A percentile compares a stretch with the other conserved stretches of the same genome.
Evolutionary conservation across 2,797 vertebrate genomes (phyloP).

Genomic region (Syngnathus acus): DNA sequence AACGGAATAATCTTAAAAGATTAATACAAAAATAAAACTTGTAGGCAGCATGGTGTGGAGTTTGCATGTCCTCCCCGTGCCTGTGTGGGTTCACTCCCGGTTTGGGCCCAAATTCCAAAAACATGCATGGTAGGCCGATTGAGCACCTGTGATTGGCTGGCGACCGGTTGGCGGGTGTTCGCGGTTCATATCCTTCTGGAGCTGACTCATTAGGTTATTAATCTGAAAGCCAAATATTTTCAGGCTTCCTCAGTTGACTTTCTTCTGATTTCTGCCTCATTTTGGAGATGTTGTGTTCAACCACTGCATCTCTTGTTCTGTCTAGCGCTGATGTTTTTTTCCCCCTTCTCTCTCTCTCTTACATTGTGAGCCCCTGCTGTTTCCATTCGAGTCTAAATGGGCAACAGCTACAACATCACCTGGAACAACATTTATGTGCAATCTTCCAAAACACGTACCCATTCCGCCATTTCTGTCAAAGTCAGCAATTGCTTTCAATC

Average conservation of each 20-base stretch:
- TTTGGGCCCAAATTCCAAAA: too few relatives aligned
- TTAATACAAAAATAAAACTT: background rate
- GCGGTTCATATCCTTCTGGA: too few relatives aligned
- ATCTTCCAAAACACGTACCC: slow-evolving; percentile 34
- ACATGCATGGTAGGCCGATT: too few relatives aligned
- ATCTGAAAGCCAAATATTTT: background rate
- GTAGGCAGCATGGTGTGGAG: background rate
- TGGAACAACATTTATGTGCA: slow-evolving; percentile 20
- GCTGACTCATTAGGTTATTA: background rate
- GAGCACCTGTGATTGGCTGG: too few relatives aligned
- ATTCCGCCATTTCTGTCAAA: slow-evolving; percentile 28
- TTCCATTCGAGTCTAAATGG: slow-evolving; percentile 30
- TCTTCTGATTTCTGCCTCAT: background rate
- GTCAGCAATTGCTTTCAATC: slow-evolving; percentile 23
- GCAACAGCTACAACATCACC: slow-evolving; percentile 27
- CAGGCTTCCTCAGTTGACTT: background rate
- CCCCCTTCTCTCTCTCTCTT: slow-evolving; percentile 8
- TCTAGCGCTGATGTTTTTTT: background rate
- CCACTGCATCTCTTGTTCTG: background rate
- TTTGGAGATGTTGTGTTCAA: background rate
- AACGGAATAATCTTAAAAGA: too few relatives aligned
- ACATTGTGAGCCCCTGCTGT: slow-evolving; percentile 17
- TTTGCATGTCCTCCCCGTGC: too few relatives aligned
- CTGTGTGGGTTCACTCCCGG: too few relatives aligned
- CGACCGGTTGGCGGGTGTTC: too few relatives aligned